Evolutionary conservation across 2,888 invertebrate species (phyloP).

Genomic region (Hirtodrosophila alboralis): DNA sequence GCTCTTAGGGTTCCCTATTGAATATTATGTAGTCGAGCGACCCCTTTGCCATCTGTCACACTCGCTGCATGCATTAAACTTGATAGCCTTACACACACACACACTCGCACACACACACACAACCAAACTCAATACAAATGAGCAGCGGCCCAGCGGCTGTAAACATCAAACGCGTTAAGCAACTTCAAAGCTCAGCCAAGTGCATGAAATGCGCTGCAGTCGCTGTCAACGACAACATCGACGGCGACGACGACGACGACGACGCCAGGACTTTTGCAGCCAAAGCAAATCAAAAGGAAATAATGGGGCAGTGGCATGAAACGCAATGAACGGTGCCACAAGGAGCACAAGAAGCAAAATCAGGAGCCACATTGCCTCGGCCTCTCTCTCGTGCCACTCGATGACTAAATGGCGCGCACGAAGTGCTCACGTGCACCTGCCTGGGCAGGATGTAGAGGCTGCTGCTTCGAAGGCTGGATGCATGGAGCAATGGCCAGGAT

Average conservation of each 20-base stretch:
- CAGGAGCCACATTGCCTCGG: not conserved
- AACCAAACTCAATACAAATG: constrained; percentile 34
- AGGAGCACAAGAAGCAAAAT: not conserved
- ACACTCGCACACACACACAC: constrained; percentile 6
- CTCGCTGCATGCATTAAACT: constrained; percentile 60
- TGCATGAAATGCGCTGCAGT: constrained; percentile 66
- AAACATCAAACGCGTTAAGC: constrained; percentile 76
- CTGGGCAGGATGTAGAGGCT: constrained; percentile 15
- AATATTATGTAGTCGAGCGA: constrained; percentile 11
- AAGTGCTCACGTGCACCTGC: constrained; percentile 76
- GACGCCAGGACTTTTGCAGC: constrained; percentile 75
- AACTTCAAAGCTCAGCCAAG: constrained; percentile 75
- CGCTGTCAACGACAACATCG: constrained; percentile 17
- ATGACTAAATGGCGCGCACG: constrained; percentile 71
- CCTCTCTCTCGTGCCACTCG: constrained; percentile 34
- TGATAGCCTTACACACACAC: constrained; percentile 33
- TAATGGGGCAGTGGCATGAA: constrained; percentile 68
- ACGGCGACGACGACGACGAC: constrained; percentile 56
- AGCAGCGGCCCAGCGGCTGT: constrained; percentile 33
- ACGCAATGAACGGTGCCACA: constrained; percentile 35
- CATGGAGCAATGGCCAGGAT: too few species aligned
- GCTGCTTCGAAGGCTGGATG: too few species aligned
- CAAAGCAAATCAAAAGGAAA: constrained; percentile 78
- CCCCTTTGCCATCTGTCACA: constrained; percentile 48
- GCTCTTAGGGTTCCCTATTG: constrained; percentile 15